Conservation (phyloP, 1,140 invertebrate species). For the Matsumurasca onukii region DNA sequence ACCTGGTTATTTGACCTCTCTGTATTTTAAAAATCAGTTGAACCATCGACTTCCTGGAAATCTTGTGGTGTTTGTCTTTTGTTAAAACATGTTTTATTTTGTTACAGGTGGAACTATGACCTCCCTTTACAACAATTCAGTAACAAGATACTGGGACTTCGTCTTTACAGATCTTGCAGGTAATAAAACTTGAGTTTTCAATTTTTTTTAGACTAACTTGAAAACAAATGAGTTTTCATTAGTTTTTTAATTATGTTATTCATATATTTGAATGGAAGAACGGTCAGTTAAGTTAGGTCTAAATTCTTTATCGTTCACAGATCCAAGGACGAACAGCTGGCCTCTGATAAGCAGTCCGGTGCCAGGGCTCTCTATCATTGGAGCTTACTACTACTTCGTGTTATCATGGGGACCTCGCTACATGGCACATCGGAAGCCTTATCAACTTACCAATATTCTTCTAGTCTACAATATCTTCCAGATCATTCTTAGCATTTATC, state of each 20-base stretch:
- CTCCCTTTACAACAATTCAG: constrained; percentile 50
- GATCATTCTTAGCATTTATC: constrained; percentile 69
- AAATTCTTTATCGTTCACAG: no score
- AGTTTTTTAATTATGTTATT: no score
- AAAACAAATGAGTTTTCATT: no score
- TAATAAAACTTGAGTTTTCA: no score
- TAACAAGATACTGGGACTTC: constrained; percentile 55
- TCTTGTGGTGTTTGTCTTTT: no score
- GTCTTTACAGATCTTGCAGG: constrained; percentile 58
- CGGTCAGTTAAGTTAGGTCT: no score
- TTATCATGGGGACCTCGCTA: constrained; percentile 70
- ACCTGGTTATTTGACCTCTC: no score
- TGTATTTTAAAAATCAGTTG: no score
- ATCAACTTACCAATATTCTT: constrained; percentile 71
- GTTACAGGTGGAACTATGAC: constrained; percentile 42
- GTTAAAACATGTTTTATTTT: background rate
- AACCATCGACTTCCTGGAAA: no score
- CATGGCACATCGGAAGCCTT: constrained; percentile 85
- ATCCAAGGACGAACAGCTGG: constrained; percentile 83
- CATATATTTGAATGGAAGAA: no score
- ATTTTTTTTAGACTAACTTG: no score
- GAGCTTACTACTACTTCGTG: constrained; percentile 74
- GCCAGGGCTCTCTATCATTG: constrained; percentile 70
- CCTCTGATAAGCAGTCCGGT: constrained; percentile 78
- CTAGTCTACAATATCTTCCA: constrained; percentile 67